Conservation (phyloP, 2,888 invertebrate species). For the Pterostichus niger region DNA sequence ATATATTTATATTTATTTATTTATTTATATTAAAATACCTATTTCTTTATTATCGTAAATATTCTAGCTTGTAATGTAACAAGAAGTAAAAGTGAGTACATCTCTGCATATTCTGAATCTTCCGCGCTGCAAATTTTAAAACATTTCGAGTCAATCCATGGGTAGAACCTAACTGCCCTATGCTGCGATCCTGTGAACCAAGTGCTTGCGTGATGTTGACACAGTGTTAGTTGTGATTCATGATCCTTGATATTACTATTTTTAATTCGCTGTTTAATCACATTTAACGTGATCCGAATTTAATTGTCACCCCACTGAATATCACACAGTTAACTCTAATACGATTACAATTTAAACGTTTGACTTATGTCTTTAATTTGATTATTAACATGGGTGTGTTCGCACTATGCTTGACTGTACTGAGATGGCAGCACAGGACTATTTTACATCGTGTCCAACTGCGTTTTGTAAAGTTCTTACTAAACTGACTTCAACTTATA, state of each 20-base stretch:
- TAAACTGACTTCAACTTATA: no score
- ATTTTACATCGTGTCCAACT: no score
- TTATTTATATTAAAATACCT: no score
- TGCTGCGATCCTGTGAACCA: background rate
- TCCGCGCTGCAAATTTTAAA: background rate
- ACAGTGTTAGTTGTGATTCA: conserved; percentile 9
- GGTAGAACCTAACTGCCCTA: background rate
- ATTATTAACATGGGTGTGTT: background rate
- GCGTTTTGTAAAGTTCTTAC: no score
- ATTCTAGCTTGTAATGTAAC: background rate
- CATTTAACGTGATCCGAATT: conserved; percentile 38
- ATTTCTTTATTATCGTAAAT: background rate
- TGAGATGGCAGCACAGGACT: no score
- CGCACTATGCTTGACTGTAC: no score
- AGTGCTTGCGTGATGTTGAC: no score
- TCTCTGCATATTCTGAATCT: no score
- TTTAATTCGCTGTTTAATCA: conserved; percentile 33
- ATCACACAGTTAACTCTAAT: background rate
- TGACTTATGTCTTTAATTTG: conserved; percentile 38
- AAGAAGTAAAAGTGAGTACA: background rate
- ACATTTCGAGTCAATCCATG: background rate
- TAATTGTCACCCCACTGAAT: conserved; percentile 31
- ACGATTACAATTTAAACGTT: background rate
- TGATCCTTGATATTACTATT: conserved; percentile 18
- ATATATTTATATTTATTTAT: no score